Percentiles rank a stretch among this genome's conserved stretches.
Evolutionary conservation across 2,888 invertebrate species (phyloP).

Genomic region (Petrolisthes cinctipes): DNA sequence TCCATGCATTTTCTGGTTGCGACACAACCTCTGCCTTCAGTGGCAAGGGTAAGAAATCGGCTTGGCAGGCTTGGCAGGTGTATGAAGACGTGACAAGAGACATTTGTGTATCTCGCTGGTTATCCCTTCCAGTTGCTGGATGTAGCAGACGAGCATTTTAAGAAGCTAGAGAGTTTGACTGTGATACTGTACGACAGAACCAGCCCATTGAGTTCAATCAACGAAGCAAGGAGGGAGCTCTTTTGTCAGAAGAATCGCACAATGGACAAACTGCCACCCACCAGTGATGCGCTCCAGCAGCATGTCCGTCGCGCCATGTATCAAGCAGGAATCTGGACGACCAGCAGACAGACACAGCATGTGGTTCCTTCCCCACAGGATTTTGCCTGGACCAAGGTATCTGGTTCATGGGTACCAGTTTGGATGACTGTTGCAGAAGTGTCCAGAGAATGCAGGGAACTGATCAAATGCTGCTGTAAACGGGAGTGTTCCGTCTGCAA

Average conservation of each 20-base stretch:
- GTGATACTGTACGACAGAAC: conserved; percentile 13
- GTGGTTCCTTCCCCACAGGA: conserved; percentile 18
- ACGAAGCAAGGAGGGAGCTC: conserved; percentile 8
- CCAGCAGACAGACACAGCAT: conserved; percentile 13
- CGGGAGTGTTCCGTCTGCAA: no score
- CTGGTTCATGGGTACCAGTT: no score
- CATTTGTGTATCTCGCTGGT: no score
- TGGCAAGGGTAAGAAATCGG: no score
- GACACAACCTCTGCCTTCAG: neutral
- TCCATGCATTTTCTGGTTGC: neutral
- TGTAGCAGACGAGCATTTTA: neutral
- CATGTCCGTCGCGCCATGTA: neutral
- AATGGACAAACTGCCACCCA: conserved; percentile 16
- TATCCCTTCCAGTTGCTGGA: neutral
- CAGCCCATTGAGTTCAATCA: neutral
- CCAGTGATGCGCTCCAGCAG: conserved; percentile 4
- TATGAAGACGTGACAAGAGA: no score
- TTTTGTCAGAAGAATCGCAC: no score
- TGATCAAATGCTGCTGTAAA: no score
- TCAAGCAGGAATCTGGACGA: neutral
- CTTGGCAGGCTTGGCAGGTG: no score
- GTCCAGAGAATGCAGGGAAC: no score
- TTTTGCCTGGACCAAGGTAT: no score
- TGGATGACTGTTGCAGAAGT: no score
- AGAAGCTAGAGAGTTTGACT: neutral